Percentiles rank a stretch among this genome's conserved stretches.
Evolutionary conservation across 2,797 vertebrate genomes (phyloP).

Genomic region (Cuculus canorus): DNA sequence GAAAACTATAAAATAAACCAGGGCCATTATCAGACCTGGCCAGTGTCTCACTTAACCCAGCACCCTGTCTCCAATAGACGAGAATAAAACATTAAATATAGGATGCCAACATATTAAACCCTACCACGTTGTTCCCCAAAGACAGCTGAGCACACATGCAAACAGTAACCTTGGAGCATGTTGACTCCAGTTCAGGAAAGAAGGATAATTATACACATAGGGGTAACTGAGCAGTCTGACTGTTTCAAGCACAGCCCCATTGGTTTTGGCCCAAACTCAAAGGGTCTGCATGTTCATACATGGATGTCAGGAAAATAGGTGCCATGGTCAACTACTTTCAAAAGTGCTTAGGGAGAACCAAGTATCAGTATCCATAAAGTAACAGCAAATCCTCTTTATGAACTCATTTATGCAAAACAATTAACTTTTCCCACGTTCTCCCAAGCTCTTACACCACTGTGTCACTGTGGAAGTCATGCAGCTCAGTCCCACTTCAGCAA

Average conservation of each 20-base stretch:
- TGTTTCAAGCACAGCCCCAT: not conserved
- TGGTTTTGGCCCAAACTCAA: constrained; percentile 13
- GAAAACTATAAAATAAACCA: constrained; percentile 16
- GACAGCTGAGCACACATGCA: not conserved
- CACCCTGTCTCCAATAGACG: not conserved
- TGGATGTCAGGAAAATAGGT: not conserved
- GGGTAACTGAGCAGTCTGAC: not conserved
- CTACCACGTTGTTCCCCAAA: not conserved
- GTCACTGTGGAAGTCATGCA: not conserved
- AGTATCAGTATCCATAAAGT: not conserved
- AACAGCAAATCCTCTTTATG: not conserved
- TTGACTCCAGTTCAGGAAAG: not conserved
- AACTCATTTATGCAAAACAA: not conserved
- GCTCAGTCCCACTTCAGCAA: not conserved
- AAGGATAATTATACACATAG: not conserved
- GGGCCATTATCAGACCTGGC: not conserved
- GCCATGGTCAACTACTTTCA: not conserved
- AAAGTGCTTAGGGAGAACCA: not conserved
- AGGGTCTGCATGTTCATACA: not conserved
- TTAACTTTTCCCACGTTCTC: not conserved
- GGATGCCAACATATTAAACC: not conserved
- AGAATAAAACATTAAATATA: not conserved
- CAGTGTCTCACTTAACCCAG: constrained; percentile 12
- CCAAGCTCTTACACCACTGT: not conserved
- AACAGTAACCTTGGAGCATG: not conserved